Evolutionary conservation across 1,140 invertebrate genomes (phyloP), one percentile per base, ranked within the genome.

Genomic region (Anastrepha ludens): DNA sequence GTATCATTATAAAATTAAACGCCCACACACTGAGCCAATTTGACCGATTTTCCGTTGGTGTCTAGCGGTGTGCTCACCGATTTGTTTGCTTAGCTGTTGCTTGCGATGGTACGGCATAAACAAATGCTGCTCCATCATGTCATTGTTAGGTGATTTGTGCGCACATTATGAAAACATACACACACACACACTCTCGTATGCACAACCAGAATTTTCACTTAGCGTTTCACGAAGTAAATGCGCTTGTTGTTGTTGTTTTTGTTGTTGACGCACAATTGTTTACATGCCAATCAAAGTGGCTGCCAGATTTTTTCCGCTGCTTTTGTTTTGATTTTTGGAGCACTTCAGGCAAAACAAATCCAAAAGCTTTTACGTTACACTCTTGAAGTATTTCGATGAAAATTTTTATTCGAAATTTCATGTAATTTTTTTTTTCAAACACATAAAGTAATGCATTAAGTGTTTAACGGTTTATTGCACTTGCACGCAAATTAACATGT

Each of bases 381-480:
- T 13, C 29, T 70, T 39, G 39, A 44, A 6, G 17, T 13, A 47
- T 74, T 17, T 74, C n/a, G 39, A 74, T 41, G 44, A 41, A 74
- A 44, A 74, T 7, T 29, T 29, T 29, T 39, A 39, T 15, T 11
- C 15, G 60, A 1, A 13, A 11, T 55, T 55, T 55, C 15, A 62
- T 62, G 11, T 13, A 62, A 8, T 58, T 58, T 62, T 62, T 62
- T 62, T 15, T 15, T 15, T 74, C 41, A 17, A 44, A 44, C 6
- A 74, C 8, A n/a, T n/a, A 74, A 74, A 74, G 41, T 74, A 44
- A 47, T 74, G 67, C 41, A 74, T 74, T 44, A 74, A 74, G 67
- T 74, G 41, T 13, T 74, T 74, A 44, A 44, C 15, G 39, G 41
- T 44, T 74, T 47, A n/a, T 74, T 74, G 67, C 13, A 74, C 67